Base-by-base conservation (phyloP, 2,888 invertebrate species). In the Agonopterix heracliana region DNA sequence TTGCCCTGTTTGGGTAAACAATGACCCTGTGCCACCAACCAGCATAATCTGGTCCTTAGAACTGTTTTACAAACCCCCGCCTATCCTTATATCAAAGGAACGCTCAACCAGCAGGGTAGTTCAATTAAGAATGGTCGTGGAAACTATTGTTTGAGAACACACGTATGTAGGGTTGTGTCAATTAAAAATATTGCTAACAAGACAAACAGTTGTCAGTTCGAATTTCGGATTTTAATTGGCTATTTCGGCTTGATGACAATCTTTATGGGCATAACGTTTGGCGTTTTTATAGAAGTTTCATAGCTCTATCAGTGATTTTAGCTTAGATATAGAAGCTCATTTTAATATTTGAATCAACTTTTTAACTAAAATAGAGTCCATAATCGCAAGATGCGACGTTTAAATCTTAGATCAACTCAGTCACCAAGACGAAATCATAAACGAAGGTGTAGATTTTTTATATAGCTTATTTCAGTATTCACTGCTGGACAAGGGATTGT, bases 141-240 rank as follows among this genome's bases (percentile, higher is more conserved):
- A 62, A 77, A 82, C 82, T 81, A 84, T 80, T 83, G 79, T 86
- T 79, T 77, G 81, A 64, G 66, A 66, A 63, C 70, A 67, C 60
- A 74, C 72, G 67, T 64, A 66, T 79, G 80, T 64, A 66, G 79
- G 80, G 82, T 74, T 79, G 74, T 73, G 77, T 78, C 85, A 88
- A 87, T 87, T 88, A 85, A 88, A 86, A 86, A 83, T 83, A 84
- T 80, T 72, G 77, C 83, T 71, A 74, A 83, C 85, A 85, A 74
- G 74, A 73, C 81, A 85, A 85, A 85, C 87, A 88, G 74, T 86
- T 86, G 86, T 85, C 76, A 74, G 68, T 60, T 56, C 65, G 70
- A 71, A 71, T 71, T 75, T 75, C 61, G 62, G 66, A 63, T 66
- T 70, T 83, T 87, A 85, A 86, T 86, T 87, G 84, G 79, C 76